Conservation (phyloP, 2,888 invertebrate species). For the Apotomis capreana region DNA sequence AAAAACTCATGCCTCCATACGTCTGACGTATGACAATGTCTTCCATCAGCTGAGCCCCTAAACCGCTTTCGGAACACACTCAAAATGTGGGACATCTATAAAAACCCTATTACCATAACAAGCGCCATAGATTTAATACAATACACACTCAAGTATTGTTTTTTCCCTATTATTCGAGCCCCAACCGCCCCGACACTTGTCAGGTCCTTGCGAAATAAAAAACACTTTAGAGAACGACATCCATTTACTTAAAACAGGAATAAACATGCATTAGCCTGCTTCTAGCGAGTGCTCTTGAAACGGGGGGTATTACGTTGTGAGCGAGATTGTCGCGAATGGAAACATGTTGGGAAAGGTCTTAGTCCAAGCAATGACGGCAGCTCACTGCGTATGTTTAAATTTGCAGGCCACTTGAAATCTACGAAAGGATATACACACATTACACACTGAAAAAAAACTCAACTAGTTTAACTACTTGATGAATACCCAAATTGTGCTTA, state of each 20-base stretch:
- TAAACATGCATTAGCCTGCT: constrained; percentile 42
- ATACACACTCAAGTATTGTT: constrained; percentile 22
- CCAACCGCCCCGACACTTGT: constrained; percentile 27
- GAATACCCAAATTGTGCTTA: no score
- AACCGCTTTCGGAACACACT: no score
- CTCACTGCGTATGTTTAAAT: no score
- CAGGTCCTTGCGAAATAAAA: constrained; percentile 28
- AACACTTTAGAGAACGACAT: constrained; percentile 32
- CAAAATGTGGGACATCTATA: background rate
- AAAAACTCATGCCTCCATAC: no score
- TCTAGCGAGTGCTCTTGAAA: constrained; percentile 27
- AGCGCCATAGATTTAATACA: constrained; percentile 15
- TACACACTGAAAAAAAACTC: no score
- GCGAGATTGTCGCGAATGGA: constrained; percentile 9
- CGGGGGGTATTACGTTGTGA: constrained; percentile 21
- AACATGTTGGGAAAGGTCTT: background rate
- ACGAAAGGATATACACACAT: no score
- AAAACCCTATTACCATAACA: background rate
- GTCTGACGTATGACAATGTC: no score
- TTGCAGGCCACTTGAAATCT: no score
- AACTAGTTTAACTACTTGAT: no score
- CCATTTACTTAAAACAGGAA: constrained; percentile 42
- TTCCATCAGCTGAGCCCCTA: no score
- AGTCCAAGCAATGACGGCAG: no score
- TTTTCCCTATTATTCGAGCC: constrained; percentile 3